Conservation (phyloP, 2,113 vertebrate species). For the Mus pahari region DNA sequence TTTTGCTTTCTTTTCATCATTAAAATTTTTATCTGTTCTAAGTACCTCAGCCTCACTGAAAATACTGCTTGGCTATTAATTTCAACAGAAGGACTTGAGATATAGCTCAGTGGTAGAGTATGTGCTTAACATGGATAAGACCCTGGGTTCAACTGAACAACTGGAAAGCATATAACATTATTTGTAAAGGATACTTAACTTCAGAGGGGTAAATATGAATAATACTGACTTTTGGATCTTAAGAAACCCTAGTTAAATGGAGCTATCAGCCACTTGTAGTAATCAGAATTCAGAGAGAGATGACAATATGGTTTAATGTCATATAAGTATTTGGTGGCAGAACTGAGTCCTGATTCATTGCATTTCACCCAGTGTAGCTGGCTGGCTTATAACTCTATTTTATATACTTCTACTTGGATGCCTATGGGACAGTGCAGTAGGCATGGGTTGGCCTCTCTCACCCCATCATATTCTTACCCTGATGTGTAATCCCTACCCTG, state of each 20-base stretch:
- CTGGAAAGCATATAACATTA: background rate
- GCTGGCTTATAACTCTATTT: background rate
- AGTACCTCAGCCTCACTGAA: slow-evolving; percentile 2
- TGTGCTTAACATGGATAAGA: background rate
- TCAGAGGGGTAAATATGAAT: background rate
- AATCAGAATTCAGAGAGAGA: background rate
- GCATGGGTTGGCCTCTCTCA: background rate
- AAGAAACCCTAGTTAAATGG: background rate
- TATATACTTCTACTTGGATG: background rate
- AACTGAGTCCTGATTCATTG: background rate
- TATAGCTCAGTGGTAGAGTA: background rate
- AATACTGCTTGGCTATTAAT: background rate
- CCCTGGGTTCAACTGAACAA: background rate
- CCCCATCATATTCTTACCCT: background rate
- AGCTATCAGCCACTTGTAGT: background rate
- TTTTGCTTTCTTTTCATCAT: slow-evolving; percentile 16
- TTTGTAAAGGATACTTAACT: background rate
- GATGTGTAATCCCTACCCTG: background rate
- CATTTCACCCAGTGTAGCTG: too few relatives aligned
- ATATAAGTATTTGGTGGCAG: background rate
- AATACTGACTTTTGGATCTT: background rate
- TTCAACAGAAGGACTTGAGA: background rate
- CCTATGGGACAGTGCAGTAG: background rate
- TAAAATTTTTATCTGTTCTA: background rate
- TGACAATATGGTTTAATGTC: background rate